Base-by-base conservation (phyloP, 2,797 vertebrate genomes). In the Protonibea diacanthus region DNA sequence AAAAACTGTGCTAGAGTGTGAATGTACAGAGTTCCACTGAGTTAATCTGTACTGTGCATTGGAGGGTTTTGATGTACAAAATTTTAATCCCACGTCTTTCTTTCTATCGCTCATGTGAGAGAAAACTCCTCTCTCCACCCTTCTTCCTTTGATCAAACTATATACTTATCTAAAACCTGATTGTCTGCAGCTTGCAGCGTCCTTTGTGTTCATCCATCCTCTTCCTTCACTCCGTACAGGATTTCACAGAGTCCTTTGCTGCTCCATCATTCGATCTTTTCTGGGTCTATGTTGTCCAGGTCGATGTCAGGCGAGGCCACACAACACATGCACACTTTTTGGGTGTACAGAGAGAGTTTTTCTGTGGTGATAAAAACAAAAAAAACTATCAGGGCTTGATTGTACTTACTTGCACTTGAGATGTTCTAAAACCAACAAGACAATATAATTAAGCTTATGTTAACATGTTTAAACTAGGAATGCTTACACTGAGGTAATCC, bases 291-390 rank as follows among this genome's bases (percentile, higher is more conserved):
- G 79, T 94, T 95, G 90, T 96, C 95, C 64, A 96, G 92, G 89
- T 96, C 94, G 23, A 96, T 90, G 55, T 91, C 90, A 0, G 93
- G 76, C 0, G 96, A 94, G 13, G 93, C 88, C 78, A 92, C 71
- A 6, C 96, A 96, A 42, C 96, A 97, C 81, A 95, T 78, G 76
- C 93, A 96, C 75, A 96, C 61, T 86, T 96, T 96, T 78, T 97
- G 96, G 14, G 92, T 94, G 82, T 71, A 78, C 42, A 94, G 72
- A 11, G 95, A 96, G 44, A 95, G 7, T 17, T 44, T 18, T 83
- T 93, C 96, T 97, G 58, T 17, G 76, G 58, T 1, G 57, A 81
- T 13, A 75, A 5, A 6, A 23, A 49, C 58, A 45, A 8, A 5
- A 6, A 57, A 42, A 40, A 71, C 8, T 29, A 60, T 29, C 29